Evolutionary conservation across 2,888 invertebrate species (phyloP).

Genomic region (Drosophila mimica): DNA sequence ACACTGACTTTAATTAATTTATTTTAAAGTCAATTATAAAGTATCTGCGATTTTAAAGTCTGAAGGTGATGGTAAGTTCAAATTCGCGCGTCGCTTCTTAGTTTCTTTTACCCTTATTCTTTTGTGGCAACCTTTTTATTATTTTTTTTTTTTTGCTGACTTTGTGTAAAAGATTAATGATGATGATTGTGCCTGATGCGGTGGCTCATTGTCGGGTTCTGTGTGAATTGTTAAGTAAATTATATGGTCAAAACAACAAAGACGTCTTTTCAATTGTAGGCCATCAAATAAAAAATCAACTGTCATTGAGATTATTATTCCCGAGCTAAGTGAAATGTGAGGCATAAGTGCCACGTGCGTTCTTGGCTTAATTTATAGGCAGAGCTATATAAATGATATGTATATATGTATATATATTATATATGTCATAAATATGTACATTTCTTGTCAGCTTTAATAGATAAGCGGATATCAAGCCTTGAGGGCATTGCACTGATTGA

Average conservation of each 20-base stretch:
- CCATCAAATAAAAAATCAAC: conserved; percentile 25
- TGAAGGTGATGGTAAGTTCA: conserved; percentile 15
- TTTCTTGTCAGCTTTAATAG: conserved; percentile 26
- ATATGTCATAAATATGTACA: conserved; percentile 3
- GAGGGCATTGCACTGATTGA: conserved; percentile 61
- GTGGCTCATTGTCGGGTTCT: not conserved
- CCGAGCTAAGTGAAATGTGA: conserved; percentile 46
- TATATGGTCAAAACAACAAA: conserved; percentile 54
- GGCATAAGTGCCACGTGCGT: conserved; percentile 20
- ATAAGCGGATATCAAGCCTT: conserved; percentile 16
- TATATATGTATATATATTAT: conserved; percentile 4
- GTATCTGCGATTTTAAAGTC: conserved; percentile 9
- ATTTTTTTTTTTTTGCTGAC: not conserved
- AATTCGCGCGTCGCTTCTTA: not conserved
- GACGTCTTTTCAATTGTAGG: conserved; percentile 17
- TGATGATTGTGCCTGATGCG: conserved; percentile 10
- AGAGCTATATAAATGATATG: not conserved
- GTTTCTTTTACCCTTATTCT: not conserved
- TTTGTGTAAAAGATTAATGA: conserved; percentile 44
- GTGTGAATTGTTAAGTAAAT: conserved; percentile 66
- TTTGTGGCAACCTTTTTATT: not conserved
- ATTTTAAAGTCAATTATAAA: conserved; percentile 30
- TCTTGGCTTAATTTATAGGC: conserved; percentile 47
- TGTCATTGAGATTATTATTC: not conserved
- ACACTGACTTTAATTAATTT: conserved; percentile 32